Evolutionary conservation across 2,797 vertebrate genomes (phyloP), one percentile per base, ranked within the genome.

Genomic region (Poecile montanus): DNA sequence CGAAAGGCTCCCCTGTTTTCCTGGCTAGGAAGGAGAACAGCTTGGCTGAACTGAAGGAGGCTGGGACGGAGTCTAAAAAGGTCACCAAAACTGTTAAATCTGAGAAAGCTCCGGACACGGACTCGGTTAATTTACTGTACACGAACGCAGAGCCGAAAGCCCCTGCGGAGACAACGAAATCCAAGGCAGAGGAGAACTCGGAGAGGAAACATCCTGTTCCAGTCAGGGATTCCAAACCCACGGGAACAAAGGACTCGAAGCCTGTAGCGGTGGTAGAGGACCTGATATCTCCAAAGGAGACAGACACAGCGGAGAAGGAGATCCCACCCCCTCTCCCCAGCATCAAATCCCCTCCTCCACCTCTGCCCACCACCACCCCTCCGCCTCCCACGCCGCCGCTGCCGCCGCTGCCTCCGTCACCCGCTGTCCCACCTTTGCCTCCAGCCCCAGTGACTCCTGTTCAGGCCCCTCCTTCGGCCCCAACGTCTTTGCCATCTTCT

Each of bases 21-120:
- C 95, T 97, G 36, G 76, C 97, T 20, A 97, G 92, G 72, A 98
- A 98, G 97, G 98, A 98, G 65, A 98, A 98, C 96, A 98, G 97
- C 95, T 96, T 95, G 61, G 71, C 96, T 27, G 98, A 98, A 19
- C 93, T 93, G 32, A 98, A 97, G 67, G 97, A 98, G 76, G 77
- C 93, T 50, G 92, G 88, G 19, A 27, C 95, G 4, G 98, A 98
- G 58, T 56, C 97, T n/a, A 98, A 98, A 94, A 98, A 98, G 77
- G 91, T 85, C 95, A 32, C 90, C 89, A 98, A 96, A 97, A 92
- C 56, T 63, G 47, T 95, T 62, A 98, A 98, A 71, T n/a, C 91
- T 42, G 98, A 98, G 83, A 98, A 98, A 89, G 70, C 95, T 15
- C 87, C 95, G n/a, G 98, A 98, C 79, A 81, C 94, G 6, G 98